A percentile compares a stretch with the other conserved stretches of the same genome.
These are phyloP conservation scores for Heliconius nattereri DNA, from an alignment of 1,140 invertebrate genomes.

Conservation along the genomic window DNA sequence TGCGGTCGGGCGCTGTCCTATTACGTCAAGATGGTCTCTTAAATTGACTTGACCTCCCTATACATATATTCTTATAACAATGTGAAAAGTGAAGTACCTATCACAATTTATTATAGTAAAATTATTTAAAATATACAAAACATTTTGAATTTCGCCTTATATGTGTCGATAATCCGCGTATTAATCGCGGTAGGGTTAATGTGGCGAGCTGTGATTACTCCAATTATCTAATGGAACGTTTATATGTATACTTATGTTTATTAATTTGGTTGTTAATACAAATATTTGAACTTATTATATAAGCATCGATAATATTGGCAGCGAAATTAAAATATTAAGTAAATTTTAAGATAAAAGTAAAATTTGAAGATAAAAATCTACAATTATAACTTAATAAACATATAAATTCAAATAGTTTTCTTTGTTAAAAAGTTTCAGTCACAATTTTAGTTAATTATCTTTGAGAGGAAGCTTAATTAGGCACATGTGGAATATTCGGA, in stretches of 20 bases:
- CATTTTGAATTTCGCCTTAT: neutral
- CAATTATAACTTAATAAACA: neutral
- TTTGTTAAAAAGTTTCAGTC: neutral
- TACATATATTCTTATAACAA: too few relatives aligned
- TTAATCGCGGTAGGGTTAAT: constrained; percentile 8
- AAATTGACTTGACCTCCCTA: too few relatives aligned
- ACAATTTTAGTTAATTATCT: constrained; percentile 11
- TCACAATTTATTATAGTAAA: neutral
- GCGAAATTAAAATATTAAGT: too few relatives aligned
- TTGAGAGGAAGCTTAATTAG: constrained; percentile 7
- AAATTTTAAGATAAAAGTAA: neutral
- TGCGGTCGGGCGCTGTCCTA: too few relatives aligned
- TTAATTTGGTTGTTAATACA: neutral
- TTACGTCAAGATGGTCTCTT: too few relatives aligned
- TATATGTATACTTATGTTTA: neutral
- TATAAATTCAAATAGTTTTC: neutral
- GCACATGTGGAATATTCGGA: constrained; percentile 15
- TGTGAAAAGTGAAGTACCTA: neutral
- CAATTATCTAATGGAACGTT: neutral
- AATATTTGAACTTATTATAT: neutral
- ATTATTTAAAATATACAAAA: neutral
- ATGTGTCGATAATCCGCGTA: neutral
- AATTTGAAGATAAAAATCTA: neutral
- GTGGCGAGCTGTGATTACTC: constrained; percentile 2
- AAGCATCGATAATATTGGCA: neutral